Evolutionary conservation across 2,797 vertebrate genomes (phyloP), one percentile per base, ranked within the genome.

Genomic region (Sphenodon punctatus): DNA sequence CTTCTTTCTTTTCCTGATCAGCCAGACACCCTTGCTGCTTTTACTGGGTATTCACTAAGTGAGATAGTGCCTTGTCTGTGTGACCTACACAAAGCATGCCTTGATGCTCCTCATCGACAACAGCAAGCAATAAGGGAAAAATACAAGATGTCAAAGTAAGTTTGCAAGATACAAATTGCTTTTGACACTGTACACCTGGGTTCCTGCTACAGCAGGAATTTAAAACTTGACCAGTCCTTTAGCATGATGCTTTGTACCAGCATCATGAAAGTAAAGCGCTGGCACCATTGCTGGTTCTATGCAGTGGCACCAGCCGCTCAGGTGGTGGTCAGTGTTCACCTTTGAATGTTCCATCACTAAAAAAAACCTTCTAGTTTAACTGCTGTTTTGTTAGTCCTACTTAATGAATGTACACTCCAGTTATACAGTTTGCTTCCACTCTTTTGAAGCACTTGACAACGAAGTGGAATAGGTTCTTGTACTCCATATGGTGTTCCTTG

Each of bases 51-150:
- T 80, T 96, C 97, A 1, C 72, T 97, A 89, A 94, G 78, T 74
- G 97, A 97, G 49, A 96, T 99, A 55, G 87, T 51, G 14, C 97
- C 97, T 51, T 99, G 98, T 90, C 67, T 98, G 80, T 94, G 75
- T 60, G 97, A 96, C 49, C 96, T 99, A 45, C 97, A 99, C 87
- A 96, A 95, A 87, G 92, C 95, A 0, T 96, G 97, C 89, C 88
- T 96, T 17, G 84, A 92, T 84, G 95, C 96, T 73, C 92, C 92
- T 20, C 93, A 69, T 82, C 93, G 81, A n/a, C 96, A 96, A 39
- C 97, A 98, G 68, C 97, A 97, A 90, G 96, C 97, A 1, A 95
- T 98, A 88, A 95, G 94, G 77, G 96, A 97, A 63, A 99, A 98
- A 74, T 99, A 97, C 83, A 98, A 95, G 89, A 90, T 87, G 74